Percentiles rank a stretch among this genome's conserved stretches.
Conservation (phyloP, 2,888 invertebrate species). For the Dasypolia templi region DNA sequence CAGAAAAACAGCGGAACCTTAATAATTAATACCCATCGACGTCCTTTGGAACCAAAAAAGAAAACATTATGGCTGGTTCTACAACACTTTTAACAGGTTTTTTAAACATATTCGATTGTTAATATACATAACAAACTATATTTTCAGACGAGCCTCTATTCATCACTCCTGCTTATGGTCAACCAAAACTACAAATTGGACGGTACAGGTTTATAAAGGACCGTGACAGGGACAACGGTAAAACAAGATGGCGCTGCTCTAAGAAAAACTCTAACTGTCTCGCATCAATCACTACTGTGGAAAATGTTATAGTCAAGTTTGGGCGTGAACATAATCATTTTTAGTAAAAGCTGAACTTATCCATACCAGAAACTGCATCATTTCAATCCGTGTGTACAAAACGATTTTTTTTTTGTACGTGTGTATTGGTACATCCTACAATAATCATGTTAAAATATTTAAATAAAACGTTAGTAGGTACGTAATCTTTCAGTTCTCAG, state of each 20-base stretch:
- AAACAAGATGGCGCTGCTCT: constrained; percentile 65
- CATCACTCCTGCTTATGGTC: constrained; percentile 8
- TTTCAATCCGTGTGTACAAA: neutral
- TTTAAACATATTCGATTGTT: neutral
- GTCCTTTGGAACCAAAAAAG: no score
- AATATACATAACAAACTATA: neutral
- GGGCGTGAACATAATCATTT: constrained; percentile 35
- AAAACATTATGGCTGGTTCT: no score
- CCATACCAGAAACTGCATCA: neutral
- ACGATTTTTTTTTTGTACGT: neutral
- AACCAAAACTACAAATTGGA: constrained; percentile 31
- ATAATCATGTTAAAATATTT: constrained; percentile 5
- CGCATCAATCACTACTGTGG: constrained; percentile 55
- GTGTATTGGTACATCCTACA: neutral
- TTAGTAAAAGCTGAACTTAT: neutral
- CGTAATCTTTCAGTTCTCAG: neutral
- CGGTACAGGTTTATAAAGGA: constrained; percentile 29
- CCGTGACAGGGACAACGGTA: constrained; percentile 31
- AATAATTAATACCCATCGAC: no score
- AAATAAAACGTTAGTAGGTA: neutral
- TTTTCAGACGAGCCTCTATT: constrained; percentile 36
- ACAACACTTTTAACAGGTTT: no score
- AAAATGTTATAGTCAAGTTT: constrained; percentile 38
- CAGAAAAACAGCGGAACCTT: no score
- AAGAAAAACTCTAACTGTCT: constrained; percentile 63